Evolutionary conservation across 2,888 invertebrate species (phyloP).

Genomic region (Synanthedon formicaeformis): DNA sequence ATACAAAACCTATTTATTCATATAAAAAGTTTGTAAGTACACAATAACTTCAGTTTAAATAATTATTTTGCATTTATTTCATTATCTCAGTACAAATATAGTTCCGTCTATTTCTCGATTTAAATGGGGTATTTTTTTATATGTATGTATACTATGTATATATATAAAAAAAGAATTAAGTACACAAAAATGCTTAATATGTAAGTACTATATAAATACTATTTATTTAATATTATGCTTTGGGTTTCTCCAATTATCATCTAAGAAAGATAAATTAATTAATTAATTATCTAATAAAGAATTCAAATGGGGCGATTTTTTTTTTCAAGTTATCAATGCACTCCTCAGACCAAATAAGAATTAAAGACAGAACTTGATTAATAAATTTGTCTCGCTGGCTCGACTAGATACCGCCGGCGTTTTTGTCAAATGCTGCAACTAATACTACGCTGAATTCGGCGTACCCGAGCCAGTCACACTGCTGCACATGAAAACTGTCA

Average conservation of each 20-base stretch:
- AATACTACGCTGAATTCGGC: no score
- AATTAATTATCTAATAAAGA: no score
- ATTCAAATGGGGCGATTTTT: no score
- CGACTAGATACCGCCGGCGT: no score
- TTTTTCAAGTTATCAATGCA: no score
- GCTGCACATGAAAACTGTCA: no score
- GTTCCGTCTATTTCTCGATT: not conserved
- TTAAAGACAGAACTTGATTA: no score
- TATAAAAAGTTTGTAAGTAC: constrained; percentile 35
- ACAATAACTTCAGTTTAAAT: not conserved
- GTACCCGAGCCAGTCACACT: no score
- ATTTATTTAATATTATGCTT: constrained; percentile 7
- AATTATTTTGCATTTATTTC: not conserved
- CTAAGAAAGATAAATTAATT: no score
- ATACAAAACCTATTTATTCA: constrained; percentile 41
- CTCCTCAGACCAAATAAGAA: no score
- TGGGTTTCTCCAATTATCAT: constrained; percentile 4
- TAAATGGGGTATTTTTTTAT: not conserved
- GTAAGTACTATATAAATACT: constrained; percentile 6
- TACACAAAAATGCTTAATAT: not conserved
- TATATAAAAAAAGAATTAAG: not conserved
- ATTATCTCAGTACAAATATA: not conserved
- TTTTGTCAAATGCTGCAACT: no score
- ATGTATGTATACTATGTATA: not conserved
- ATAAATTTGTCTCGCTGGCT: no score